Evolutionary conservation across 2,797 vertebrate genomes (phyloP).

Genomic region (Oreonectes daqikongensis): DNA sequence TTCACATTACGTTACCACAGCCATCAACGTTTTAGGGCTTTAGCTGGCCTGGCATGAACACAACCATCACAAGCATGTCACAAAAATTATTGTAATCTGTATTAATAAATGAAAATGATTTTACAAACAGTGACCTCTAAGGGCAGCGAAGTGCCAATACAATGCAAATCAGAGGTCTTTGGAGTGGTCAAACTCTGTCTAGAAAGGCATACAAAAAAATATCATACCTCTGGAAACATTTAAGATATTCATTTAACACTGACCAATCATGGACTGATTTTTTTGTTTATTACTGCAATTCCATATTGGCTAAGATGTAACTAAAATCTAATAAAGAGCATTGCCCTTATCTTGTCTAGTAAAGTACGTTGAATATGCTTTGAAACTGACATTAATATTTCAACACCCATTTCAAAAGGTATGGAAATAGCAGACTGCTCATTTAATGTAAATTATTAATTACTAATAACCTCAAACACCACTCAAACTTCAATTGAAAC

Average conservation of each 20-base stretch:
- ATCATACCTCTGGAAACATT: neutral
- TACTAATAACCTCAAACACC: neutral
- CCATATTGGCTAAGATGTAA: too few species aligned
- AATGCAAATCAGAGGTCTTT: neutral
- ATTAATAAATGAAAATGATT: neutral
- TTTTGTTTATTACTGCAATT: too few species aligned
- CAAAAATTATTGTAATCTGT: neutral
- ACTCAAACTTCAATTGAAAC: too few species aligned
- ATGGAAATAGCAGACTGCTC: slow-evolving; percentile 14
- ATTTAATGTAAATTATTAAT: neutral
- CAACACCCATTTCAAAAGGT: slow-evolving; percentile 22
- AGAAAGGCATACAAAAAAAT: neutral
- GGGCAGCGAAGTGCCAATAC: slow-evolving; percentile 20
- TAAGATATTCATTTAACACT: neutral
- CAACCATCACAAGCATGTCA: neutral
- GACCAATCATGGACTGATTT: neutral
- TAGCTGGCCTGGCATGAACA: neutral
- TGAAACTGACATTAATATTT: slow-evolving; percentile 30
- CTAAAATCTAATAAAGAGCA: neutral
- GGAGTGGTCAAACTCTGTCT: neutral
- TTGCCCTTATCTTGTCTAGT: slow-evolving; percentile 11
- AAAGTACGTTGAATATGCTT: slow-evolving; percentile 4
- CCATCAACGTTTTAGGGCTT: neutral
- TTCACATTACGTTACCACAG: neutral
- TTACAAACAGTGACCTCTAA: slow-evolving; percentile 41